phyloP scores from a whole-genome alignment of 2,888 invertebrate species.

The Tryphoninae sp. region DNA sequence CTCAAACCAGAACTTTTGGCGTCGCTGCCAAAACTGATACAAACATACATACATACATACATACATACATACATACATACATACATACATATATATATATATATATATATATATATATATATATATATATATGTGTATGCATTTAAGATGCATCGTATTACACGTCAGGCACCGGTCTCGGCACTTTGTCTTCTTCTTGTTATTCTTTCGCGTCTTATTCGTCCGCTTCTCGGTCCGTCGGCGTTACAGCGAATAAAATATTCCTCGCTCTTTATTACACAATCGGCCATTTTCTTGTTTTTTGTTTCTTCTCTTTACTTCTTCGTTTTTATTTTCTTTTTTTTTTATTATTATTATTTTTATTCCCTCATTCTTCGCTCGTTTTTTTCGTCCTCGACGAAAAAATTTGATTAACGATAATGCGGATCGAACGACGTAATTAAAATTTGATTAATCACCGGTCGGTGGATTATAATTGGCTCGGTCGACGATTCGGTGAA shows the following conservation, averaged over 20 bases:
- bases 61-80: too few relatives aligned
- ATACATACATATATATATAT: constrained; percentile 10
- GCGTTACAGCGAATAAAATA: not conserved
- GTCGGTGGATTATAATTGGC: constrained; percentile 15
- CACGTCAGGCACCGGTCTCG: constrained; percentile 24
- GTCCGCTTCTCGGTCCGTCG: not conserved
- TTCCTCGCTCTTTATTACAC: not conserved
- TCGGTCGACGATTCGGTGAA: constrained; percentile 33
- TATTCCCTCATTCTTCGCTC: too few relatives aligned
- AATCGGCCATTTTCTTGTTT: too few relatives aligned
- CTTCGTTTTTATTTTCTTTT: not conserved
- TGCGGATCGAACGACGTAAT: constrained; percentile 26
- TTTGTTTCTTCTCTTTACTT: too few relatives aligned
- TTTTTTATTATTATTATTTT: too few relatives aligned
- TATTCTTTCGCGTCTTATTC: constrained; percentile 43
- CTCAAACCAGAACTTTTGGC: constrained; percentile 44
- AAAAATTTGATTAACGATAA: constrained; percentile 23
- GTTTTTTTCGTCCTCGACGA: not conserved
- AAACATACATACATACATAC: constrained; percentile 6
- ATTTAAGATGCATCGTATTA: constrained; percentile 6
- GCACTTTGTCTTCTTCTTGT: constrained; percentile 35
- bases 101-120: constrained; percentile 7
- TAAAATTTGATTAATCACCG: constrained; percentile 47
- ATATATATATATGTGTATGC: constrained; percentile 2
- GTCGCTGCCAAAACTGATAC: constrained; percentile 24